Evolutionary conservation across 2,888 invertebrate species (phyloP), one percentile per base, ranked within the genome.

Genomic region (Ischnus inquisitorius): DNA sequence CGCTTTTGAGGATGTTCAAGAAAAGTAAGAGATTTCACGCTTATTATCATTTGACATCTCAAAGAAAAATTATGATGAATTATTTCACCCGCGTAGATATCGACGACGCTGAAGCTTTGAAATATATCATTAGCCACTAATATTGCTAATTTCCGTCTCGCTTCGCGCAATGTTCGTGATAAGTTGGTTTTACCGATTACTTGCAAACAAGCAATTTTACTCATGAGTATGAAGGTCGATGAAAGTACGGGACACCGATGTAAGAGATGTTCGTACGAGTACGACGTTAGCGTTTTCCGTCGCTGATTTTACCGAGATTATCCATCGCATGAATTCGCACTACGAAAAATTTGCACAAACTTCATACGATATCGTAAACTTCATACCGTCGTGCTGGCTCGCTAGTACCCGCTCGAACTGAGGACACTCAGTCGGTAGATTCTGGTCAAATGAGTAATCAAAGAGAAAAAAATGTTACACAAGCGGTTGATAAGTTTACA

Each of bases 1-100:
- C 51, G 95, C 94, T 25, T 95, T 95, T 83, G 95, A 95, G 89
- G 94, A 91, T 81, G 91, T 85, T n/a, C 93, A 92, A 83, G 93
- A 93, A 88, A 93, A 93, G 93, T 93, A 90, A 93, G 93, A 91
- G 43, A 65, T 77, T n/a, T 46, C 14, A 34, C 12, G 6, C 16
- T 67, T 28, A n/a, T 72, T 60, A 39, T 25, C 14, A 34, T 39
- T 22, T 54, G 14, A 46, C 28, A 60, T 41, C 46, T n/a, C 43
- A 64, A 39, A 65, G 19, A 39, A 34, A 43, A 69, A 48, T 25
- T 54, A 19, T 69, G 8, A 34, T 12, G 76, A 83, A 48, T 62
- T 51, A 41, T 34, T 43, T 77, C 71, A 65, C 25, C 34, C 46
- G 57, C 60, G 39, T 71, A 77, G 19, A 62, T 78, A 80, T 85